Evolutionary conservation across 1,140 invertebrate species (phyloP).

Genomic region (Dryas iulia): DNA sequence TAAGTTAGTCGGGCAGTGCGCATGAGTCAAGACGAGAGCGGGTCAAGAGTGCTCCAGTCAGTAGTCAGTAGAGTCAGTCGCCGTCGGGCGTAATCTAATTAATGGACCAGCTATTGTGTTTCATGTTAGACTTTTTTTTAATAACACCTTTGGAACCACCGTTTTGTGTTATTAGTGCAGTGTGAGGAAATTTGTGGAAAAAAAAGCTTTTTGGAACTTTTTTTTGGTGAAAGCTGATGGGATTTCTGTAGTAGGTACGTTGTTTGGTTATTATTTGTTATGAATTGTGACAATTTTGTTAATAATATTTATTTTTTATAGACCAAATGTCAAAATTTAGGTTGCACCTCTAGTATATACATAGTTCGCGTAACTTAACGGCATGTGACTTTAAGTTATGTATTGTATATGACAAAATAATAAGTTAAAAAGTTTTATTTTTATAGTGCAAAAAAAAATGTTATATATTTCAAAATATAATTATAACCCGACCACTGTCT

Average conservation of each 20-base stretch:
- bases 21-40: constrained; percentile 50
- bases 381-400: no score
- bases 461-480: neutral
- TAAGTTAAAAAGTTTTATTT: no score
- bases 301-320: no score
- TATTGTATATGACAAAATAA: no score
- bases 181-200: neutral
- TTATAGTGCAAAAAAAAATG: no score
- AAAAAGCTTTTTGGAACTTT: neutral
- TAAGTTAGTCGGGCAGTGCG: constrained; percentile 46
- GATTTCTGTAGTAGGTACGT: neutral
- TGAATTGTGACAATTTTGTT: neutral
- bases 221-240: neutral
- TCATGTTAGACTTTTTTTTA: constrained; percentile 13
- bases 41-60: constrained; percentile 40
- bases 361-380: no score
- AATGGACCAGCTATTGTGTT: constrained; percentile 4
- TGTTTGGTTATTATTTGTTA: neutral
- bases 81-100: constrained; percentile 35
- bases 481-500: no score
- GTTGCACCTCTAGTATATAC: no score
- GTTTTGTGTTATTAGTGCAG: constrained; percentile 2
- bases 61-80: constrained; percentile 29
- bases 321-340: no score
- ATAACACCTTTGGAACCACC: neutral